Percentiles rank a stretch among this genome's conserved stretches.
phyloP scores from a whole-genome alignment of 2,888 invertebrate species.

The Lasioglossum pauxillum region DNA sequence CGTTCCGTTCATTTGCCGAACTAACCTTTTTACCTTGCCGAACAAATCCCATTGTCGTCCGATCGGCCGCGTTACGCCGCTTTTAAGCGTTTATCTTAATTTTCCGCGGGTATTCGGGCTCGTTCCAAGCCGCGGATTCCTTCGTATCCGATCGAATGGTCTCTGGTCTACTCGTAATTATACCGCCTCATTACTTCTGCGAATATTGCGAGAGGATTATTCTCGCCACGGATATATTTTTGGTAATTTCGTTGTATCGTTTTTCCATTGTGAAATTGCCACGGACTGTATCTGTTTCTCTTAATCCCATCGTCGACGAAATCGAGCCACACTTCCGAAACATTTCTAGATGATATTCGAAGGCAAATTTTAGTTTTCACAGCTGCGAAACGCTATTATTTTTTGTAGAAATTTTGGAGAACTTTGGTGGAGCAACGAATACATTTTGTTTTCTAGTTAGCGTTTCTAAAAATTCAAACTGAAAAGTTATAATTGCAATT shows the following conservation, averaged over 20 bases:
- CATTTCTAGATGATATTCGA: neutral
- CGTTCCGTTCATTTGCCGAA: constrained; percentile 45
- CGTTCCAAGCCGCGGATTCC: neutral
- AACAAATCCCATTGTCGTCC: constrained; percentile 37
- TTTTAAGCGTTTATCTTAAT: constrained; percentile 32
- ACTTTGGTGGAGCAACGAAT: neutral
- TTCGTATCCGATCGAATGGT: neutral
- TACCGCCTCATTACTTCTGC: neutral
- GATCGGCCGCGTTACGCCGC: constrained; percentile 1
- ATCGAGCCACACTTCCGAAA: neutral
- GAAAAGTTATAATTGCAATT: too few species aligned
- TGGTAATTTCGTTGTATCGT: neutral
- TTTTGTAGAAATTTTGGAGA: neutral
- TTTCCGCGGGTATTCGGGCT: neutral
- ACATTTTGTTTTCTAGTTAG: neutral
- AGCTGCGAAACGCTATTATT: neutral
- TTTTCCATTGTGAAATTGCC: neutral
- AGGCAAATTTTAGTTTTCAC: neutral
- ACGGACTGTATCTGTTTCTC: neutral
- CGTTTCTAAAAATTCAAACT: neutral
- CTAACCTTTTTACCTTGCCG: constrained; percentile 50
- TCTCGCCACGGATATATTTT: neutral
- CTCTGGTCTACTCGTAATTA: neutral
- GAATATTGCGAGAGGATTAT: neutral
- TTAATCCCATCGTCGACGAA: neutral